Base-by-base conservation (phyloP, 2,113 vertebrate genomes). In the Chaetops frenatus region DNA sequence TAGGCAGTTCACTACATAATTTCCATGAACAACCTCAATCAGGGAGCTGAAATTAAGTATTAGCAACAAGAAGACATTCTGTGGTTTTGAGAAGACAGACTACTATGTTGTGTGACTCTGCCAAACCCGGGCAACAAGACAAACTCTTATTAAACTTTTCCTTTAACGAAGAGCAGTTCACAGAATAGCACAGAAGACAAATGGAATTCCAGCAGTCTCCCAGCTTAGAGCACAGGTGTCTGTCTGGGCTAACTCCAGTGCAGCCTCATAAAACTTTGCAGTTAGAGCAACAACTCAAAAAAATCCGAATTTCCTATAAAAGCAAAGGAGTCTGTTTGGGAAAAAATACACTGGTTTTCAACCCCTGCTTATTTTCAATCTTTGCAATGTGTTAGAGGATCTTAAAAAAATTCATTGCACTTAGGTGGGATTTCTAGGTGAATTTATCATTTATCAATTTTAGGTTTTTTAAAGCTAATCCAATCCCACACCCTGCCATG, bases 21-120 rank as follows among this genome's bases (percentile, higher is more conserved):
- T 97, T 95, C 95, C 95, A 88, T 84, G 82, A 94, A 88, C 96
- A 72, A 65, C 57, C 90, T 88, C 96, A 77, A 80, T 73, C 93
- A 85, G 77, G 83, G 73, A 96, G 60, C 47, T 86, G 86, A 87
- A 93, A 88, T 78, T 40, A 94, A 88, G 77, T 33, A 74, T 77
- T 69, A 92, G 74, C 86, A 92, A 94, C 86, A 84, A 15, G 57
- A 92, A 92, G 86, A 64, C 62, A 40, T 40, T 74, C 58, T 87
- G 86, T 48, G 67, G 70, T 66, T 94, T 76, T 47, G 42, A 86
- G 91, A 81, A 91, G 88, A 87, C 76, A 86, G 74, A 83, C 87
- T 85, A 82, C 87, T 74, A 69, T 60, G 93, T 77, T 58, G 57
- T 48, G 71, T 66, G 47, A 84, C 56, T 47, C 44, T 78, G 82